Percentiles rank a stretch among this genome's conserved stretches.
phyloP scores from a whole-genome alignment of 2,888 invertebrate genomes.

The Parnassius glacialis region DNA sequence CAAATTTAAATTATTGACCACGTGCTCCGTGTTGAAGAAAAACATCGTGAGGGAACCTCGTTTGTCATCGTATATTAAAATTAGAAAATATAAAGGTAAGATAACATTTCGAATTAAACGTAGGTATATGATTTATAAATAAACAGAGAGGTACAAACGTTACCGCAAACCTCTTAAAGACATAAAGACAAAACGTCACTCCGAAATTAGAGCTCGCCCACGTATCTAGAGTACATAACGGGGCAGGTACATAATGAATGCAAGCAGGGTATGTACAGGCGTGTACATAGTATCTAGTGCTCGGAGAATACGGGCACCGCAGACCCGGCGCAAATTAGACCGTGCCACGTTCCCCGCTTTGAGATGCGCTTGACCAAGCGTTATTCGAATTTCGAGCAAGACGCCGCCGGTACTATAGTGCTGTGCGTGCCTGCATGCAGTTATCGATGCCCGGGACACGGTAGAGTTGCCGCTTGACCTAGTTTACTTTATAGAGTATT shows the following conservation, averaged over 20 bases:
- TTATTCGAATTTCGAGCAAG: constrained; percentile 74
- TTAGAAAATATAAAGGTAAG: too few species aligned
- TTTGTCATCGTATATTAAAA: too few species aligned
- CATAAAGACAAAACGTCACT: constrained; percentile 20
- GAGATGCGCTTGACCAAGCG: constrained; percentile 77
- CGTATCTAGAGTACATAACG: constrained; percentile 19
- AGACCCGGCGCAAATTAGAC: constrained; percentile 66
- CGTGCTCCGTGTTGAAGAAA: too few species aligned
- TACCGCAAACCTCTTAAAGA: constrained; percentile 13
- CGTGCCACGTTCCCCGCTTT: constrained; percentile 63
- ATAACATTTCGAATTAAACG: too few species aligned
- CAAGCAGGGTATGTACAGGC: constrained; percentile 15
- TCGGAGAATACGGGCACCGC: constrained; percentile 36
- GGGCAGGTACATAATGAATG: constrained; percentile 21
- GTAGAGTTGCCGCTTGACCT: constrained; percentile 21
- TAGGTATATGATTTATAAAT: constrained; percentile 13
- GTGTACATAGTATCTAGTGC: constrained; percentile 15
- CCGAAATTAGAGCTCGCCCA: constrained; percentile 14
- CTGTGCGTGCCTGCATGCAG: constrained; percentile 41
- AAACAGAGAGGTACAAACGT: neutral
- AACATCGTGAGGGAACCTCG: too few species aligned
- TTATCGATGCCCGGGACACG: constrained; percentile 44
- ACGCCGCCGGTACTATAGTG: constrained; percentile 50
- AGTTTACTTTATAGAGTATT: constrained; percentile 31
- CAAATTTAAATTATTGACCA: too few species aligned